Conservation (phyloP, 2,888 invertebrate genomes). For the Hydrotaea diabolus region DNA sequence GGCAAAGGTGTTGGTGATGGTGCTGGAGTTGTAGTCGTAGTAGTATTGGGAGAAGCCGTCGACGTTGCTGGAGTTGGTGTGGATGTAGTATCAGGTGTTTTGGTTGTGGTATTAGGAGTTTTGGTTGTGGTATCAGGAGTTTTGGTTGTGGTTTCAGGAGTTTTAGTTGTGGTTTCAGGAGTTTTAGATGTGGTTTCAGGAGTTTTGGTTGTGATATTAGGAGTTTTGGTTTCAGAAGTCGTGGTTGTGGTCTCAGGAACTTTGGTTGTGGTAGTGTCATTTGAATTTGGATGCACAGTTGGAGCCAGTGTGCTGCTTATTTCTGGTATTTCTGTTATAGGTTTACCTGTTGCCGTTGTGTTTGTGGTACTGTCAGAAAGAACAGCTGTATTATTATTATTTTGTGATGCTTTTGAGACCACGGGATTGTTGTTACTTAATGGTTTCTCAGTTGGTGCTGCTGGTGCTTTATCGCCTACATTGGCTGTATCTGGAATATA, state of each 20-base stretch:
- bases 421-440: neutral
- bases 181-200: constrained; percentile 52
- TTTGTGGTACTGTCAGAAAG: neutral
- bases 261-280: constrained; percentile 36
- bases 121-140: constrained; percentile 66
- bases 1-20: constrained; percentile 74
- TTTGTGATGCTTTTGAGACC: neutral
- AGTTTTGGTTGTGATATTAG: constrained; percentile 50
- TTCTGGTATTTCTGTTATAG: constrained; percentile 33
- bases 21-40: constrained; percentile 70
- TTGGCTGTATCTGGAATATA: neutral
- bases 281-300: constrained; percentile 18
- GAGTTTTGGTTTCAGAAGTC: constrained; percentile 30
- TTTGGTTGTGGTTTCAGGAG: constrained; percentile 45
- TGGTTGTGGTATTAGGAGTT: constrained; percentile 54
- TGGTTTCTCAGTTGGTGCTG: neutral
- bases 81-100: constrained; percentile 65
- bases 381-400: constrained; percentile 11
- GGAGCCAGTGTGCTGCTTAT: constrained; percentile 32
- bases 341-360: constrained; percentile 44
- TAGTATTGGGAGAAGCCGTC: constrained; percentile 68
- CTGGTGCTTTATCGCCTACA: neutral
- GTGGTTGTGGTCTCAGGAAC: constrained; percentile 39
- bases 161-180: constrained; percentile 43
- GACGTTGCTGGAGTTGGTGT: constrained; percentile 57